A percentile compares a stretch with the other conserved stretches of the same genome.
Conservation (phyloP, 2,888 invertebrate genomes). For the Cerastis leucographa region DNA sequence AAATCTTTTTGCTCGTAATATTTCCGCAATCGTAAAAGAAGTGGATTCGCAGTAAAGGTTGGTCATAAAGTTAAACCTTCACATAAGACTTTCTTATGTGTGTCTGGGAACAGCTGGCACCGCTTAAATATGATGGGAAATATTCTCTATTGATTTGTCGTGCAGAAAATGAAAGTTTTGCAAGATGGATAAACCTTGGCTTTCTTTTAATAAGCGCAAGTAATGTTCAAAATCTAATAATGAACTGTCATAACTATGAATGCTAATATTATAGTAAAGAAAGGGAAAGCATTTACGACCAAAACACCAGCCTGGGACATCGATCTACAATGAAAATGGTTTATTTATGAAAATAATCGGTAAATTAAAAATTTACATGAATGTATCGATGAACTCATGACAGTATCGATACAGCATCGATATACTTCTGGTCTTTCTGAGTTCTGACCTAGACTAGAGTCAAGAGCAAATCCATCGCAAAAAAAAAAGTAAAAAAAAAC, state of each 20-base stretch:
- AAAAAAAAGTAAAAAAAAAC: too few relatives aligned
- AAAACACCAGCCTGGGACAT: background rate
- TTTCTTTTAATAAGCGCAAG: background rate
- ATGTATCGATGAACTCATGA: background rate
- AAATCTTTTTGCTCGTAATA: conserved; percentile 39
- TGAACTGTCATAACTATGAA: background rate
- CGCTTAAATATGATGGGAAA: conserved; percentile 24
- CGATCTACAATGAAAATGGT: background rate
- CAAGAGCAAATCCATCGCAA: too few relatives aligned
- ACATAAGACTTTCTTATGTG: conserved; percentile 35
- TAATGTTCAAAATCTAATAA: background rate
- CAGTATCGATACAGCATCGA: too few relatives aligned
- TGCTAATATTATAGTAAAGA: background rate
- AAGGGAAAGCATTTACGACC: background rate
- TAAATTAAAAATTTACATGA: background rate
- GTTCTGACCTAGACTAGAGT: too few relatives aligned
- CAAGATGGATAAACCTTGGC: background rate
- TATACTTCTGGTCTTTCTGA: too few relatives aligned
- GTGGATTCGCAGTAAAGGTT: conserved; percentile 47
- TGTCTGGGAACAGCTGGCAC: conserved; percentile 46
- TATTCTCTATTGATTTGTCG: conserved; percentile 34
- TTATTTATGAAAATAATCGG: background rate
- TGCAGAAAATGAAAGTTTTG: background rate
- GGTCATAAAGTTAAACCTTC: conserved; percentile 56
- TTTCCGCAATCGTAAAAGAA: conserved; percentile 52